phyloP scores from a whole-genome alignment of 2,113 vertebrate species.

The Catharus minimus region DNA sequence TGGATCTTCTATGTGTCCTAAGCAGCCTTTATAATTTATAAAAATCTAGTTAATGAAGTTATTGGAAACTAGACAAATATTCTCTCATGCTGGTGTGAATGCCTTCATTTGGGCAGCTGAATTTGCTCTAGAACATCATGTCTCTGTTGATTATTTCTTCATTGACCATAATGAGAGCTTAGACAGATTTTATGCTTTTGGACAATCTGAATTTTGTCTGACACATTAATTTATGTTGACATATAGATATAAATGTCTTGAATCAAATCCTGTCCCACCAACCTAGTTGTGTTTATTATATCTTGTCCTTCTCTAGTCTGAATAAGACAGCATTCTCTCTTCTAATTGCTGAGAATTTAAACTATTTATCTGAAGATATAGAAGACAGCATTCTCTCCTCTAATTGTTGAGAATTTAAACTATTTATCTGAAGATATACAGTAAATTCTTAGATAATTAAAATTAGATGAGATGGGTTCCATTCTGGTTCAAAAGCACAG shows the following conservation, averaged over 20 bases:
- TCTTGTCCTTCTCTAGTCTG: background rate
- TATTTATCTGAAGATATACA: background rate
- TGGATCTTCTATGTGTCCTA: background rate
- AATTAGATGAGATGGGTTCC: background rate
- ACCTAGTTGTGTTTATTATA: background rate
- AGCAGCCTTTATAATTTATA: background rate
- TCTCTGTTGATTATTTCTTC: background rate
- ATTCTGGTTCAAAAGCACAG: background rate
- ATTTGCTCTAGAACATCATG: background rate
- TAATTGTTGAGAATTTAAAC: background rate
- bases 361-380: background rate
- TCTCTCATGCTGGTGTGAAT: rapidly evolving
- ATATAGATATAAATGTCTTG: background rate
- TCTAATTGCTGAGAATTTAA: background rate
- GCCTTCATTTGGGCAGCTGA: background rate
- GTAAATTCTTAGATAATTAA: background rate
- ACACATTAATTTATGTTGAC: background rate
- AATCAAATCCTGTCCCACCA: background rate
- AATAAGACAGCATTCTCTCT: background rate
- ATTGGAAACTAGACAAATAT: background rate
- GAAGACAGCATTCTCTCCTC: background rate
- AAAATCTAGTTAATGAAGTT: background rate
- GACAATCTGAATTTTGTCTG: background rate
- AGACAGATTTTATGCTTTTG: background rate
- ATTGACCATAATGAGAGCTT: background rate